A percentile compares a stretch with the other conserved stretches of the same genome.
phyloP scores from a whole-genome alignment of 2,888 invertebrate species.

The Ophion ellenae region DNA sequence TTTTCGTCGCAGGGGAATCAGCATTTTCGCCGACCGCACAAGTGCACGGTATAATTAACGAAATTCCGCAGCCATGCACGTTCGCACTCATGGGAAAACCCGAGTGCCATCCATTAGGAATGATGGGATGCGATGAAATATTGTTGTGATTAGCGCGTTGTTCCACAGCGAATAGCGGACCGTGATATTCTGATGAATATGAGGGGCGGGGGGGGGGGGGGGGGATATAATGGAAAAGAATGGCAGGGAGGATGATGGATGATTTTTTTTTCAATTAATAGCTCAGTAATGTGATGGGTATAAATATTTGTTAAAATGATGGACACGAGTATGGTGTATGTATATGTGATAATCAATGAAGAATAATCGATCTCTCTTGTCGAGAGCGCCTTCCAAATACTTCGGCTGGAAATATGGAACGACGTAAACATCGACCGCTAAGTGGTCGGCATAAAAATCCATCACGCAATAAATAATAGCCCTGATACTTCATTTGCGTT shows the following conservation, averaged over 20 bases:
- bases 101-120: neutral
- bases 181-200: neutral
- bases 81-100: neutral
- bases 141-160: neutral
- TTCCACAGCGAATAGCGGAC: neutral
- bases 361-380: no score
- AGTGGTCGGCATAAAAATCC: no score
- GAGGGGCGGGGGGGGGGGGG: neutral
- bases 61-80: neutral
- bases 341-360: no score
- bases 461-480: neutral
- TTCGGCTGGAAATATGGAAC: no score
- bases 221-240: neutral
- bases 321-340: neutral
- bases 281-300: neutral
- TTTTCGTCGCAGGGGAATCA: constrained; percentile 1
- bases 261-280: neutral
- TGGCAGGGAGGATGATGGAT: neutral
- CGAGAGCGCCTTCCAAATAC: no score
- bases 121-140: neutral
- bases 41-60: neutral
- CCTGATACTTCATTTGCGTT: neutral
- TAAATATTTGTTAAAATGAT: neutral
- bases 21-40: neutral
- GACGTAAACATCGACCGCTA: no score